phyloP scores from a whole-genome alignment of 2,113 vertebrate genomes.

The Speoplatyrhinus poulsoni region DNA sequence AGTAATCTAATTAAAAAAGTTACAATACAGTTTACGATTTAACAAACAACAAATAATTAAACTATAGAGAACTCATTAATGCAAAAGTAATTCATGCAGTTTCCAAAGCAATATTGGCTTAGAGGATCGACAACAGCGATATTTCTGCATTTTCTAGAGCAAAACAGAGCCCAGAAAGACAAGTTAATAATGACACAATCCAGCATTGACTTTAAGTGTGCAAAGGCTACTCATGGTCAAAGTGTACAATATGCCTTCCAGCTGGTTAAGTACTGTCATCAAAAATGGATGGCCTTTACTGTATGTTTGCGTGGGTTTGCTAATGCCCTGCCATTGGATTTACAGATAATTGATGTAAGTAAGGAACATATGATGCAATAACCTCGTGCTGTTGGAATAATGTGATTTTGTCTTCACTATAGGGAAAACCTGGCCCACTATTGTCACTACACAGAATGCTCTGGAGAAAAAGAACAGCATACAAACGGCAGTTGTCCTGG shows the following conservation, averaged over 20 bases:
- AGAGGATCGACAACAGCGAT: too few species aligned
- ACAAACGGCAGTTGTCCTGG: constrained; percentile 45
- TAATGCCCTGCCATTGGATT: constrained; percentile 51
- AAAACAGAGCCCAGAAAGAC: too few species aligned
- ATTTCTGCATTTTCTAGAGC: too few species aligned
- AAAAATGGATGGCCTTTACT: constrained; percentile 35
- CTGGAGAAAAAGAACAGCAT: constrained; percentile 34
- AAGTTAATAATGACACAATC: too few species aligned
- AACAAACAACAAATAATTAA: background rate
- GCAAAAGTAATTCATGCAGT: too few species aligned
- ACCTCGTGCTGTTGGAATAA: constrained; percentile 67
- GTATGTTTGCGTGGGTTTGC: constrained; percentile 40
- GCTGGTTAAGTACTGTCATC: constrained; percentile 30
- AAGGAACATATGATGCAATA: constrained; percentile 71
- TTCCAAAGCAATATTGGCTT: too few species aligned
- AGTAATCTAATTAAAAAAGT: constrained; percentile 8
- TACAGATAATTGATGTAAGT: constrained; percentile 60
- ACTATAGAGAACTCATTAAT: too few species aligned
- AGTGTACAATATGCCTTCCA: too few species aligned
- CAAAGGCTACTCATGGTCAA: too few species aligned
- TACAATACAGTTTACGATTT: background rate
- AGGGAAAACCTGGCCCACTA: constrained; percentile 61
- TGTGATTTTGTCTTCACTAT: constrained; percentile 59
- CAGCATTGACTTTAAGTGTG: too few species aligned
- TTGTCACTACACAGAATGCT: constrained; percentile 63